Percentiles rank a stretch among this genome's conserved stretches.
Conservation (phyloP, 1,140 invertebrate genomes). For the Platorchestia sp. region DNA sequence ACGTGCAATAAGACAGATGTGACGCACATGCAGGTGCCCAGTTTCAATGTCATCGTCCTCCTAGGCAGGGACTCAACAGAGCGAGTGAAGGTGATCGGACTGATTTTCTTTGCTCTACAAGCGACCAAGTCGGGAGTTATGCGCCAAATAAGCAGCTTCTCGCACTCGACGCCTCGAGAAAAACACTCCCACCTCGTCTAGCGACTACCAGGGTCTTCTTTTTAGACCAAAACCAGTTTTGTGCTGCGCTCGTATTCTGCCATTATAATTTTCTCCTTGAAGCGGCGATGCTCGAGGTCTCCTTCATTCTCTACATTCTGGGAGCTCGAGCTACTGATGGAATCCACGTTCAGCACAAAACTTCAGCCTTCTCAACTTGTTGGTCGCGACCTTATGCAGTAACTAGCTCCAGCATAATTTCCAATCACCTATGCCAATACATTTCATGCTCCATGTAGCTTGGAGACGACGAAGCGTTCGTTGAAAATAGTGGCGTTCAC, state of each 20-base stretch:
- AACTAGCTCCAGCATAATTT: neutral
- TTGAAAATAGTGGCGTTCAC: neutral
- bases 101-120: neutral
- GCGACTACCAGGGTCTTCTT: conserved; percentile 41
- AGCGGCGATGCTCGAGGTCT: neutral
- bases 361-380: neutral
- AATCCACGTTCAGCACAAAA: neutral
- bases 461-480: neutral
- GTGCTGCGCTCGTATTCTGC: conserved; percentile 45
- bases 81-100: neutral
- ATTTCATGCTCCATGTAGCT: neutral
- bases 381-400: neutral
- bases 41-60: neutral
- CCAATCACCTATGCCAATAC: neutral
- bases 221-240: conserved; percentile 49
- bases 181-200: conserved; percentile 48
- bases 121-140: conserved; percentile 22
- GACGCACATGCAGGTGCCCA: neutral
- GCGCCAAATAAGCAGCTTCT: conserved; percentile 41
- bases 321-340: conserved; percentile 14
- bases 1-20: neutral
- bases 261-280: conserved; percentile 52
- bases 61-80: neutral
- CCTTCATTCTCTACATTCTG: conserved; percentile 20
- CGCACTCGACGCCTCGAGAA: conserved; percentile 29